Base-by-base conservation (phyloP, 1,140 invertebrate species). In the Megalopta genalis region DNA sequence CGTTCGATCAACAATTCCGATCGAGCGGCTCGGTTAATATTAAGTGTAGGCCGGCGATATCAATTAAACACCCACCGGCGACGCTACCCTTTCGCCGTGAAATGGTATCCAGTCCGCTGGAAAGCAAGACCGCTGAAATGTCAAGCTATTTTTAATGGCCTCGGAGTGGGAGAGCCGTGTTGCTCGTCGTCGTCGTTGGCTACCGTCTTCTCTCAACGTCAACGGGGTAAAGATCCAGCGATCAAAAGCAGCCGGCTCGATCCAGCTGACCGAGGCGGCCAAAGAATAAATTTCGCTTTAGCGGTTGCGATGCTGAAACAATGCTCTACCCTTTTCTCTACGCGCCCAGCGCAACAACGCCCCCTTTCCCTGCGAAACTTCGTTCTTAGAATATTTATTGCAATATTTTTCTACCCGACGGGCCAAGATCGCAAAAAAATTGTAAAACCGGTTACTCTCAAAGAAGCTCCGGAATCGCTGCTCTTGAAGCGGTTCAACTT, bases 71-170 rank as follows among this genome's bases (percentile, higher is more conserved):
- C 54, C 54, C 54, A 57, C 54, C 54, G 54, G 6, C 54, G 21
- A 8, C n/a, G 54, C n/a, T 57, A n/a, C 54, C 54, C 54, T 57
- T 57, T 57, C 21, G 54, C n/a, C 9, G n/a, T n/a, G 21, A n/a
- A 57, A 57, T 57, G 54, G n/a, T n/a, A 57, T 57, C 54, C 54
- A 57, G 7, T n/a, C n/a, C 54, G 21, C 21, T 57, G 54, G 54
- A 57, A 57, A 57, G 54, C 6, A 21, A 57, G 54, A 57, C 54
- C n/a, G 54, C 21, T 57, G 54, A 57, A 57, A 57, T 57, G 54
- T 57, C 54, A 57, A n/a, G 54, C 54, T 57, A 57, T 57, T 57
- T 57, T 57, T 57, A 57, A 57, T 57, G 54, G n/a, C 54, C n/a
- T 21, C 9, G 21, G 54, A 57, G 54, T 57, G 54, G 54, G 21